A percentile compares a stretch with the other conserved stretches of the same genome.
phyloP scores from a whole-genome alignment of 1,140 invertebrate genomes.

The Drosophila pectinifera region DNA sequence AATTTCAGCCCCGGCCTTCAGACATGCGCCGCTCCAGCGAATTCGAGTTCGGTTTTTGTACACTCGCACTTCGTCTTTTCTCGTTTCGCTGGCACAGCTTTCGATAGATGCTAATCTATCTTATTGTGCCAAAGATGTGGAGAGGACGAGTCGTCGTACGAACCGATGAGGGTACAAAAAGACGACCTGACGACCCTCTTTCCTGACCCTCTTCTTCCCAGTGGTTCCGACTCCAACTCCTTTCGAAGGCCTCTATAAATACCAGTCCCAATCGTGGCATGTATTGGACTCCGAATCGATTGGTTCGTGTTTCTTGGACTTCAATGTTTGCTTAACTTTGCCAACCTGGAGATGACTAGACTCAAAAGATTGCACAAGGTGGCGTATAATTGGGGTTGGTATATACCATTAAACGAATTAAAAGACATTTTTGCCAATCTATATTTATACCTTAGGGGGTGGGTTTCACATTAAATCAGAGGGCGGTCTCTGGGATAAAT shows the following conservation, averaged over 20 bases:
- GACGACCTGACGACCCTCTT: slow-evolving; percentile 32
- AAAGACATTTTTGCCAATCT: slow-evolving; percentile 10
- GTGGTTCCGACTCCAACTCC: slow-evolving; percentile 30
- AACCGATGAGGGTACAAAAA: slow-evolving; percentile 49
- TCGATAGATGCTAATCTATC: slow-evolving; percentile 79
- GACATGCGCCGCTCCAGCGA: slow-evolving; percentile 58
- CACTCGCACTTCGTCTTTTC: slow-evolving; percentile 29
- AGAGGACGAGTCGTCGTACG: slow-evolving; percentile 64
- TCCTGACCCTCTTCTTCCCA: slow-evolving; percentile 5
- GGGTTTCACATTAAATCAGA: background rate
- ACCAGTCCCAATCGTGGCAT: slow-evolving; percentile 65
- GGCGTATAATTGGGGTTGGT: slow-evolving; percentile 2
- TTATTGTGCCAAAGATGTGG: slow-evolving; percentile 76
- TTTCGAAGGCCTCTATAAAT: slow-evolving; percentile 62
- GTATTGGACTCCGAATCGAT: slow-evolving; percentile 66
- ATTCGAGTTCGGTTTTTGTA: slow-evolving; percentile 37
- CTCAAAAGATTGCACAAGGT: background rate
- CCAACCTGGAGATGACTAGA: slow-evolving; percentile 5
- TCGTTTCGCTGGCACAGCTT: slow-evolving; percentile 67
- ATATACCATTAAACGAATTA: slow-evolving; percentile 14
- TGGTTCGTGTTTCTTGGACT: slow-evolving; percentile 28
- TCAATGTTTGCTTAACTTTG: slow-evolving; percentile 13
- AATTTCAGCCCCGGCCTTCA: no score
- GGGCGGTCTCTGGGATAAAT: background rate
- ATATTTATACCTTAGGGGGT: slow-evolving; percentile 4